phyloP scores from a whole-genome alignment of 2,888 invertebrate genomes.

The Coelopa pilipes region DNA sequence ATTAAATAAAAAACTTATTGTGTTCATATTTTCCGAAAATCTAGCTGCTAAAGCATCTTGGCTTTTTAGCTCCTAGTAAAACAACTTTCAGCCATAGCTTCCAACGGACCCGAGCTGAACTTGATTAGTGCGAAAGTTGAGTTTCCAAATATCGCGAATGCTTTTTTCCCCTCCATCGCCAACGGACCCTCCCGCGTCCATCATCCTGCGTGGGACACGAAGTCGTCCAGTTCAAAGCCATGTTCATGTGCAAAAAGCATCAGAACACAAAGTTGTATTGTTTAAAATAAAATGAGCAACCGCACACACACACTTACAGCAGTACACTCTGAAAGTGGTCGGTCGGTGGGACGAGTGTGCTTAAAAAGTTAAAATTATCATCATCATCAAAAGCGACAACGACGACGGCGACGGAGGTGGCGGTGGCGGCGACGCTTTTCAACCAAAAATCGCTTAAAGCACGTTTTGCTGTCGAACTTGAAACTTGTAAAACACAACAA shows the following conservation, averaged over 20 bases:
- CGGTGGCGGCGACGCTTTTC: background rate
- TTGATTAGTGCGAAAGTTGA: constrained; percentile 50
- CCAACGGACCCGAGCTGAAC: constrained; percentile 55
- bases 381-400: background rate
- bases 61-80: constrained; percentile 65
- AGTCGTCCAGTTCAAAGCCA: constrained; percentile 26
- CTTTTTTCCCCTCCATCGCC: constrained; percentile 48
- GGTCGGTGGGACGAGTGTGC: background rate
- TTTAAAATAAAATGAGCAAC: background rate
- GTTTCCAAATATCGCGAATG: constrained; percentile 55
- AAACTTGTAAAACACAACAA: constrained; percentile 2
- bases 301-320: background rate
- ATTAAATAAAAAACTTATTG: background rate
- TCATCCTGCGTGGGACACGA: background rate
- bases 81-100: constrained; percentile 64
- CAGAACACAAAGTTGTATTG: constrained; percentile 20
- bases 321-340: no score
- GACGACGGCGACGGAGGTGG: background rate
- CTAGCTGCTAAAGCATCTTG: constrained; percentile 62
- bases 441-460: constrained; percentile 13
- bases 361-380: constrained; percentile 27
- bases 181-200: background rate
- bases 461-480: constrained; percentile 17
- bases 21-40: constrained; percentile 40
- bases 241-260: constrained; percentile 17